These are phyloP conservation scores for Liopterus haemorrhoidalis DNA, from an alignment of 2,888 invertebrate species.

Conservation along the genomic window DNA sequence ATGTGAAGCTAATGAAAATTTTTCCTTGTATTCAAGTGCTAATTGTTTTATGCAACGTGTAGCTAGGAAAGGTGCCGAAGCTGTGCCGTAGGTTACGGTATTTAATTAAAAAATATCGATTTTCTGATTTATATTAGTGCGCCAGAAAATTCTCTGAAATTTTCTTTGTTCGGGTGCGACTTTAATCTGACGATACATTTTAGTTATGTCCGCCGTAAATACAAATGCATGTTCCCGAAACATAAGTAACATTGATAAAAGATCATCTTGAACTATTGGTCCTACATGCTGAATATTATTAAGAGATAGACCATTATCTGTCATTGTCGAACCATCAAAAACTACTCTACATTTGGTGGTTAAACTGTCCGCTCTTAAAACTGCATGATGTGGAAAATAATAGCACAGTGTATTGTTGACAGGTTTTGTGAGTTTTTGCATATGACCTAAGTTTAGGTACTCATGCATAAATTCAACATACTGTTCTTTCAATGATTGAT, in stretches of 20 bases:
- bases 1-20: not conserved
- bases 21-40: not conserved
- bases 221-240: slow-evolving; percentile 1
- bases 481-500: no score
- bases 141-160: slow-evolving; percentile 16
- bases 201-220: slow-evolving; percentile 13
- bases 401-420: no score
- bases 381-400: no score
- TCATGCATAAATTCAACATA: no score
- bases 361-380: no score
- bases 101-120: not conserved
- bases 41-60: not conserved
- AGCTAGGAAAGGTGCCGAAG: not conserved
- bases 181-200: slow-evolving; percentile 15
- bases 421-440: no score
- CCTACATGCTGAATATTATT: no score
- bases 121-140: not conserved
- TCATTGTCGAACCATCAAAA: no score
- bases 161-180: slow-evolving; percentile 6
- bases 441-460: no score
- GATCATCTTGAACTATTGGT: slow-evolving; percentile 17
- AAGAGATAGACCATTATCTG: no score
- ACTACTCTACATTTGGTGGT: no score
- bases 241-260: slow-evolving; percentile 7
- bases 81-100: slow-evolving; percentile 5